Percentiles rank a stretch among this genome's conserved stretches.
phyloP scores from a whole-genome alignment of 1,140 invertebrate genomes.

The Zelostemma sp. region DNA sequence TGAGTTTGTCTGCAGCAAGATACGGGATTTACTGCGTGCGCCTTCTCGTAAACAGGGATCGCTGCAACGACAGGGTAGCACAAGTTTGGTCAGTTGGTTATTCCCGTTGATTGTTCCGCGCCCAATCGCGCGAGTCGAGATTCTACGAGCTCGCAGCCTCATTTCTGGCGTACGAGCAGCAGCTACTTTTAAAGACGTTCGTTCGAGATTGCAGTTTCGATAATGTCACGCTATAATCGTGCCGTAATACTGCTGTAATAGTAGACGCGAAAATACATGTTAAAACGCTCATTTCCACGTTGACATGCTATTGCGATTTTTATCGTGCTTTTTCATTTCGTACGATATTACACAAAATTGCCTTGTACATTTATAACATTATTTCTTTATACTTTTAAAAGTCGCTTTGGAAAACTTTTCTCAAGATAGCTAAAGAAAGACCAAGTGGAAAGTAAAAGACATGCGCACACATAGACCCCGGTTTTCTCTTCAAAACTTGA shows the following conservation, averaged over 20 bases:
- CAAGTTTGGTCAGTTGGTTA: conserved; percentile 29
- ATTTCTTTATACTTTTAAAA: background rate
- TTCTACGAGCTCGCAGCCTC: conserved; percentile 6
- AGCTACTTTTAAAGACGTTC: conserved; percentile 30
- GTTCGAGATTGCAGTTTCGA: conserved; percentile 3
- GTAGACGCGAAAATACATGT: conserved; percentile 3
- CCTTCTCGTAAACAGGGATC: conserved; percentile 16
- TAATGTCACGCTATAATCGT: conserved; percentile 1
- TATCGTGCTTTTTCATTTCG: conserved; percentile 1
- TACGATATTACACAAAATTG: background rate
- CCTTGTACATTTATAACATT: background rate
- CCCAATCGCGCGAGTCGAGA: conserved; percentile 12
- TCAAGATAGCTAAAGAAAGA: too few relatives aligned
- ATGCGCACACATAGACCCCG: too few relatives aligned
- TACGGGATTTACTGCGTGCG: too few relatives aligned
- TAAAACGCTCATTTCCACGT: background rate
- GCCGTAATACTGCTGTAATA: background rate
- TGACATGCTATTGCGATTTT: conserved; percentile 5
- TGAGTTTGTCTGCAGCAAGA: too few relatives aligned
- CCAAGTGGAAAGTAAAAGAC: too few relatives aligned
- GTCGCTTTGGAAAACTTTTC: background rate
- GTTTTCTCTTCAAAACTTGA: background rate
- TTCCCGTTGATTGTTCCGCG: conserved; percentile 14
- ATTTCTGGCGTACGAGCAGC: conserved; percentile 10
- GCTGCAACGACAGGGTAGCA: conserved; percentile 21